A percentile compares a stretch with the other conserved stretches of the same genome.
Conservation (phyloP, 2,888 invertebrate species). For the Cosmia pyralina region DNA sequence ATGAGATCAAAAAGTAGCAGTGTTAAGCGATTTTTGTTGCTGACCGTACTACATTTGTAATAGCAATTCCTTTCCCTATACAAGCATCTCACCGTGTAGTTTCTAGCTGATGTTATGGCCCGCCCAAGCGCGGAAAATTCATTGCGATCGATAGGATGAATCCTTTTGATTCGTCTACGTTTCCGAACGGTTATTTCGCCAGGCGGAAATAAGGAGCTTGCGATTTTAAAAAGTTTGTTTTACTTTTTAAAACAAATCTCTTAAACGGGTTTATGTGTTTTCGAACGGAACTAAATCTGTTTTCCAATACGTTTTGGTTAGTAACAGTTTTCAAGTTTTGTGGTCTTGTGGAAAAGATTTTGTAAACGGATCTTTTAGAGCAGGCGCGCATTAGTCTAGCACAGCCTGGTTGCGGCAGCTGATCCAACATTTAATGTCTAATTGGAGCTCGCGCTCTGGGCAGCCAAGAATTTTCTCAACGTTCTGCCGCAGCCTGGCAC, state of each 20-base stretch:
- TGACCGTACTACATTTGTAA: too few species aligned
- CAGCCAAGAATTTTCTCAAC: too few species aligned
- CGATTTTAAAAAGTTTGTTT: constrained; percentile 75
- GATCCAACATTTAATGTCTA: too few species aligned
- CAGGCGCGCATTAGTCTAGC: too few species aligned
- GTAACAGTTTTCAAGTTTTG: constrained; percentile 2
- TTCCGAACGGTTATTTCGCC: constrained; percentile 64
- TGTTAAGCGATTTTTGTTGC: too few species aligned
- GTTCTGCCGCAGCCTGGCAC: too few species aligned
- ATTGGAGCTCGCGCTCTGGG: too few species aligned
- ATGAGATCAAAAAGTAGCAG: too few species aligned
- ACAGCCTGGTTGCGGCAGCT: too few species aligned
- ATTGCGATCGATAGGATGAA: constrained; percentile 81
- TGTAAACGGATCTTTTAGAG: not conserved
- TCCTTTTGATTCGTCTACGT: constrained; percentile 80
- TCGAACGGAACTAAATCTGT: constrained; percentile 45
- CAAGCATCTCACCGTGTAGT: not conserved
- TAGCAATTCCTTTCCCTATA: not conserved
- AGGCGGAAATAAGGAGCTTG: constrained; percentile 75
- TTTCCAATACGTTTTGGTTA: constrained; percentile 43
- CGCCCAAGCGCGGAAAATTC: constrained; percentile 75
- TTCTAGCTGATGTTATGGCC: constrained; percentile 64
- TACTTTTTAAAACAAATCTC: constrained; percentile 76
- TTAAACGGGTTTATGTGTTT: constrained; percentile 70
- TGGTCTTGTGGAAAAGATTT: constrained; percentile 4